Base-by-base conservation (phyloP, 64 coral and sea anemone species). In the Exaiptasia diaphana region DNA sequence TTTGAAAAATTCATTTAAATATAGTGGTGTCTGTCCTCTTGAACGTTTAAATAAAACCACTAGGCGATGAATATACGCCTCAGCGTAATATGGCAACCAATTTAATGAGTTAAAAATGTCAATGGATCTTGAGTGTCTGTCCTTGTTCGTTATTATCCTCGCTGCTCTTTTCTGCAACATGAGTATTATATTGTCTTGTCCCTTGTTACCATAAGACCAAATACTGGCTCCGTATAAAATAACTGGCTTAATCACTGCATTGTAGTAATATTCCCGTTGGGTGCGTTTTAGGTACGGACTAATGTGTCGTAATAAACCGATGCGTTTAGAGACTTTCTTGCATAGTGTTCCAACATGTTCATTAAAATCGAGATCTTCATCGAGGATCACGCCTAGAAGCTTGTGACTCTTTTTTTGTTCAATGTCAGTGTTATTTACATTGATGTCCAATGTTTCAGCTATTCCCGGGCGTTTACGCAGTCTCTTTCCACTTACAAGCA, bases 141-240 rank as follows among this genome's bases (percentile, higher is more conserved):
- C 80, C 3, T 44, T 65, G 29, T 24, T 37, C 15, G 71, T 31
- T 20, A 83, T 83, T 39, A 53, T 41, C 3, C 77, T 61, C 3
- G 77, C 77, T 30, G 77, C 77, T 18, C 58, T 38, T 28, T 73
- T 73, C 50, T 83, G 81, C 18, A 71, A 17, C 44, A 54, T 55
- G 7, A 83, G 23, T 7, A 83, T 20, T 36, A 43, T 73, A 35
- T 68, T 37, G 11, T 55, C 1, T 20, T 57, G 29, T 25, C 44
- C 67, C 74, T 85, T 58, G 24, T 36, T 41, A 40, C 36, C 40
- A n/a, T n/a, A n/a, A 25, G 81, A 74, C 69, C 82, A 85, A 27
- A 63, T 44, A 18, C n/a, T 29, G 39, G 30, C 41, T 18, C 22
- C 69, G 45, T 75, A 85, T 55, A 85, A 33, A 15, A 75, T 56